A percentile compares a stretch with the other conserved stretches of the same genome.
These are phyloP conservation scores for Lumbricus terrestris DNA, from an alignment of 2,888 invertebrate genomes.

Conservation along the genomic window DNA sequence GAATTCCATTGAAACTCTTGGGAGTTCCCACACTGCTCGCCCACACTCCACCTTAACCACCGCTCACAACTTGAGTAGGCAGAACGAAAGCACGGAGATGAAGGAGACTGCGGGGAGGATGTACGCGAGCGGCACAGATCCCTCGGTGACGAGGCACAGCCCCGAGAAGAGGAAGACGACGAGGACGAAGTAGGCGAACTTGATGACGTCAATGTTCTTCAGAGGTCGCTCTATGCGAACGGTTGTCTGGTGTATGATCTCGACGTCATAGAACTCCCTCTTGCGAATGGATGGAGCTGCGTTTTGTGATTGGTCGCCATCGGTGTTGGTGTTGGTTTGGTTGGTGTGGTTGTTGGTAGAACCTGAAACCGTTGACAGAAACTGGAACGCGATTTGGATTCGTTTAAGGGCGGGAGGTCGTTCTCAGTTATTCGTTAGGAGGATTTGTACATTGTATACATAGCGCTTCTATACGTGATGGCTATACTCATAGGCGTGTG, in stretches of 20 bases:
- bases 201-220: background rate
- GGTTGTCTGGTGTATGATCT: background rate
- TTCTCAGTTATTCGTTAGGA: no score
- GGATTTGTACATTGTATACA: no score
- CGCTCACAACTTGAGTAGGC: slow-evolving; percentile 4
- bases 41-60: no score
- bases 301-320: background rate
- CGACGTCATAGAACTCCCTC: slow-evolving; percentile 4
- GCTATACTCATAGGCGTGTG: no score
- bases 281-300: background rate
- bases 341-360: no score
- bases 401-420: background rate
- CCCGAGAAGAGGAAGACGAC: background rate
- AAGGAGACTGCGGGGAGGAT: background rate
- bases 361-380: slow-evolving; percentile 9
- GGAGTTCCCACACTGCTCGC: no score
- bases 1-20: no score
- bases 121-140: background rate
- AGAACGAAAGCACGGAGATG: background rate
- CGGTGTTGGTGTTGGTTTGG: no score
- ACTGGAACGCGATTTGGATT: slow-evolving; percentile 6
- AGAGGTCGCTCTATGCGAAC: background rate
- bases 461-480: no score
- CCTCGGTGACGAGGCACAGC: slow-evolving; percentile 7
- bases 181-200: slow-evolving; percentile 6